Percentiles rank a stretch among this genome's conserved stretches.
phyloP scores from a whole-genome alignment of 2,797 vertebrate species.

The Fistularia commersonii region DNA sequence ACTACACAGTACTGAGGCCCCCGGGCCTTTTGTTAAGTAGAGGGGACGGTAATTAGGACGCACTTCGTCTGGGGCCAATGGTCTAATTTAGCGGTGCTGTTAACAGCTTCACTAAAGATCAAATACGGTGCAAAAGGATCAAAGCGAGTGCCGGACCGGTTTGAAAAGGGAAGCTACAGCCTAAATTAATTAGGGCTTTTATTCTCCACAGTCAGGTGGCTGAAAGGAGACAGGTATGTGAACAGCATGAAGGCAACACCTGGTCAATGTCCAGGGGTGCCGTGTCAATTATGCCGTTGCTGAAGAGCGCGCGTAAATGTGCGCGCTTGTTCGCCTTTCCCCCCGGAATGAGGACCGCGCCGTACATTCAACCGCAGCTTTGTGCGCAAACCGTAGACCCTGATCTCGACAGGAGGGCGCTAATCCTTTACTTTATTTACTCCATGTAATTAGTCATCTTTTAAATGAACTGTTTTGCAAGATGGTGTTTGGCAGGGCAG shows the following conservation, averaged over 20 bases:
- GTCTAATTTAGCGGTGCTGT: slow-evolving; percentile 63
- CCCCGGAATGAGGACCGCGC: slow-evolving; percentile 6
- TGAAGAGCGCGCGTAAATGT: slow-evolving; percentile 19
- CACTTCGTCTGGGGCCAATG: slow-evolving; percentile 55
- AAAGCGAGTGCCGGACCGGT: slow-evolving; percentile 60
- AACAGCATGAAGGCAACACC: slow-evolving; percentile 80
- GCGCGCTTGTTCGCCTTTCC: slow-evolving; percentile 17
- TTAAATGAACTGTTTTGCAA: no score
- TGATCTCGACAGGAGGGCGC: not conserved
- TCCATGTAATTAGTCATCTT: no score
- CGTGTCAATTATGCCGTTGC: slow-evolving; percentile 65
- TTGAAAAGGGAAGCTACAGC: slow-evolving; percentile 72
- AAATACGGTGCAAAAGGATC: slow-evolving; percentile 63
- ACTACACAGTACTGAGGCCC: slow-evolving; percentile 32
- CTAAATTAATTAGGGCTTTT: slow-evolving; percentile 75
- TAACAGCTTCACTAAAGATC: slow-evolving; percentile 73
- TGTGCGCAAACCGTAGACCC: slow-evolving; percentile 10
- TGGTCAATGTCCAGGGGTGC: slow-evolving; percentile 78
- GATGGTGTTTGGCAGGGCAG: no score
- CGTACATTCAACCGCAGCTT: no score
- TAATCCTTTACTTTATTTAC: not conserved
- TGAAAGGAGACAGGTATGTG: slow-evolving; percentile 70
- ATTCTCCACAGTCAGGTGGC: slow-evolving; percentile 74
- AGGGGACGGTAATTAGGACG: slow-evolving; percentile 60
- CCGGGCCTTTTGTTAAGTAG: slow-evolving; percentile 53